Evolutionary conservation across 2,797 vertebrate species (phyloP).

Genomic region (Dipus sagitta): DNA sequence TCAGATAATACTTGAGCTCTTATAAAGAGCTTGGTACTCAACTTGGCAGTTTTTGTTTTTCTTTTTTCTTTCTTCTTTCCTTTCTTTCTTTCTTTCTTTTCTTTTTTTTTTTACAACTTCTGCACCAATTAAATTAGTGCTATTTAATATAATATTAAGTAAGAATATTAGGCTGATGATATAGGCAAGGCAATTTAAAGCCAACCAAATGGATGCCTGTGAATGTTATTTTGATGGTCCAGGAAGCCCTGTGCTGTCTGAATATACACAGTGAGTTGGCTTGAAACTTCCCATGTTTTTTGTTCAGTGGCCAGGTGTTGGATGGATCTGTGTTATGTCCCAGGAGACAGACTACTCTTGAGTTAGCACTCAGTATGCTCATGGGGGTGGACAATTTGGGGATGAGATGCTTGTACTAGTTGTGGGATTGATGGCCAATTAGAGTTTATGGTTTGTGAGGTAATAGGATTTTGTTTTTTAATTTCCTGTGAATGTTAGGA

Average conservation of each 20-base stretch:
- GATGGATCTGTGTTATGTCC: neutral
- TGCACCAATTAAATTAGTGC: conserved; percentile 22
- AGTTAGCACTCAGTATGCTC: neutral
- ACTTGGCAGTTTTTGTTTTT: neutral
- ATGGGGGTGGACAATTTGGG: neutral
- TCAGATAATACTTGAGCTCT: conserved; percentile 44
- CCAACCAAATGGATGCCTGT: neutral
- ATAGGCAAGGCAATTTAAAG: neutral
- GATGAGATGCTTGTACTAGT: neutral
- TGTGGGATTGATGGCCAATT: neutral
- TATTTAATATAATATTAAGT: conserved; percentile 30
- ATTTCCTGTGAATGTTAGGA: neutral
- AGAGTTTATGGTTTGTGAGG: neutral
- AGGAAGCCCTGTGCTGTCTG: neutral
- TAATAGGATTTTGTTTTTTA: neutral
- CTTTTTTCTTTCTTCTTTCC: neutral
- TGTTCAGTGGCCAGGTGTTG: neutral
- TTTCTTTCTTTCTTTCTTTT: too few species aligned
- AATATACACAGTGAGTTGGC: neutral
- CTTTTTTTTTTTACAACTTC: neutral
- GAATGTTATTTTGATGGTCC: neutral
- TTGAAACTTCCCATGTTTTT: neutral
- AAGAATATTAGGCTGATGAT: neutral
- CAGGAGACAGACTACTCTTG: neutral
- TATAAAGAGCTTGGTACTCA: neutral